A percentile compares a stretch with the other conserved stretches of the same genome.
Evolutionary conservation across 2,888 invertebrate genomes (phyloP).

Genomic region (Cantharis lateralis): DNA sequence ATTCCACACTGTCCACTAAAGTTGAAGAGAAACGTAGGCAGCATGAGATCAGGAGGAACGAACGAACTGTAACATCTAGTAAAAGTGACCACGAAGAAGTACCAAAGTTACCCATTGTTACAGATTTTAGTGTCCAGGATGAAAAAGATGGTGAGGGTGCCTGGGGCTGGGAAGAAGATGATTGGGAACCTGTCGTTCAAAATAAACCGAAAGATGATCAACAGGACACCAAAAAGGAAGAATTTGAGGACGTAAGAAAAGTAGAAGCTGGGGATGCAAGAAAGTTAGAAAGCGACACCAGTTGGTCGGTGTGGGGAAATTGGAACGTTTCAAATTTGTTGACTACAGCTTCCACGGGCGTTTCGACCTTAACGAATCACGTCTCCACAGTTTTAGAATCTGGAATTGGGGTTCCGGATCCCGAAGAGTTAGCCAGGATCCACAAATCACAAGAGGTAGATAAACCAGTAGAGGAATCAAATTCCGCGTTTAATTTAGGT

Average conservation of each 20-base stretch:
- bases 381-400: constrained; percentile 82
- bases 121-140: neutral
- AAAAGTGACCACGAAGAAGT: neutral
- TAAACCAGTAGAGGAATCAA: neutral
- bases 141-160: neutral
- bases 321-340: constrained; percentile 79
- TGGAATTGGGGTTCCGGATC: constrained; percentile 82
- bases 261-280: neutral
- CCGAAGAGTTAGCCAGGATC: constrained; percentile 73
- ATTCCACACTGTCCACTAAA: neutral
- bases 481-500: constrained; percentile 61
- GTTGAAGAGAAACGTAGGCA: neutral
- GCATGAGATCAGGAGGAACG: neutral
- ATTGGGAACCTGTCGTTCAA: neutral
- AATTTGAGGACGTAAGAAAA: neutral
- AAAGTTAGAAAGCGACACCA: constrained; percentile 1
- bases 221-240: neutral
- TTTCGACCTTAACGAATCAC: constrained; percentile 77
- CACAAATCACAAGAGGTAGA: constrained; percentile 40
- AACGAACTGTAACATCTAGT: neutral
- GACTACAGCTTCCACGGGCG: constrained; percentile 75
- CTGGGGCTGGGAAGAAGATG: neutral
- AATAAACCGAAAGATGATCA: neutral
- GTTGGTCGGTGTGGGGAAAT: constrained; percentile 68
- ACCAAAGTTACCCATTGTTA: neutral